Percentiles rank a stretch among this genome's conserved stretches.
Conservation (phyloP, 2,113 vertebrate species). For the Pomatostomus ruficeps region DNA sequence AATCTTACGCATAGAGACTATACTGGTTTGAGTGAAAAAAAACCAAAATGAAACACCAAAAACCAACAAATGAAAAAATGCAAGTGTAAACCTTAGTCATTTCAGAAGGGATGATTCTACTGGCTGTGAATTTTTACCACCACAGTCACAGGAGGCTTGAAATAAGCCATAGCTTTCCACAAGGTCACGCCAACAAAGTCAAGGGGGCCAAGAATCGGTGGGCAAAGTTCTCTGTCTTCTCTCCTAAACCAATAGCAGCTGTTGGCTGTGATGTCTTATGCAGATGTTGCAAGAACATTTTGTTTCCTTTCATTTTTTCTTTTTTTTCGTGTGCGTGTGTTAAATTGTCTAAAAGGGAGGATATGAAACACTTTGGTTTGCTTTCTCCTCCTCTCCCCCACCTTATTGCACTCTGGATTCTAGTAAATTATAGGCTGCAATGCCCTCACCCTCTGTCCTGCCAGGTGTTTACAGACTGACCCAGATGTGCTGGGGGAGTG, state of each 20-base stretch:
- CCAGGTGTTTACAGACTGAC: constrained; percentile 43
- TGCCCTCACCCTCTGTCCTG: constrained; percentile 48
- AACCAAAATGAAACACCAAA: background rate
- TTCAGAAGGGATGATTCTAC: constrained; percentile 64
- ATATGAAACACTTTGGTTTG: constrained; percentile 65
- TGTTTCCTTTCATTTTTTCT: constrained; percentile 24
- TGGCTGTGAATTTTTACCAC: constrained; percentile 67
- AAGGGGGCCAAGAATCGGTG: constrained; percentile 46
- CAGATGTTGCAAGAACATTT: constrained; percentile 60
- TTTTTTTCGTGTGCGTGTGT: constrained; percentile 8
- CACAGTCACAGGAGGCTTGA: constrained; percentile 56
- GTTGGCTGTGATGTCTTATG: constrained; percentile 68
- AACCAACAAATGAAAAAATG: background rate
- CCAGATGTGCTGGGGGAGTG: constrained; percentile 43
- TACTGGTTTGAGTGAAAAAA: constrained; percentile 43
- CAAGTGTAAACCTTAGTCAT: constrained; percentile 68
- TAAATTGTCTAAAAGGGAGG: constrained; percentile 63
- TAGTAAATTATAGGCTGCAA: constrained; percentile 39
- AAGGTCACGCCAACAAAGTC: constrained; percentile 65
- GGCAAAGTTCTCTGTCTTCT: constrained; percentile 58
- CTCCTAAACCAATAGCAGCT: constrained; percentile 70
- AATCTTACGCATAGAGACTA: constrained; percentile 67
- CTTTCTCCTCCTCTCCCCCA: constrained; percentile 42
- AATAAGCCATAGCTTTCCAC: constrained; percentile 59
- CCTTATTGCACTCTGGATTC: constrained; percentile 67